Percentiles rank a stretch among this genome's conserved stretches.
Conservation (phyloP, 2,113 vertebrate genomes). For the Prinia subflava region DNA sequence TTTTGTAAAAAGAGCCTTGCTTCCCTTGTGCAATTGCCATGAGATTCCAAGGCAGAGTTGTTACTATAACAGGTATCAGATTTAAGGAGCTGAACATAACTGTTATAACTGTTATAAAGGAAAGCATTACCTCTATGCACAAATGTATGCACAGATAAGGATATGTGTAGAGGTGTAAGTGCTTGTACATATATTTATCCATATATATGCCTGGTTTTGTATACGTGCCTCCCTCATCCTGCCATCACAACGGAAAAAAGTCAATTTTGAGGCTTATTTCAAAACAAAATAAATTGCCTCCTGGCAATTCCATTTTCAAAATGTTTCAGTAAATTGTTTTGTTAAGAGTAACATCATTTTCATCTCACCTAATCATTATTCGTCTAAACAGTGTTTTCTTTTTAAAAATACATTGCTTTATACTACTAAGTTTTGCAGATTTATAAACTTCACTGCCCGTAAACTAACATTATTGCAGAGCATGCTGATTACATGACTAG, state of each 20-base stretch:
- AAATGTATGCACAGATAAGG: background rate
- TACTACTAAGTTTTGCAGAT: conserved; percentile 19
- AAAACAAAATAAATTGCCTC: conserved; percentile 63
- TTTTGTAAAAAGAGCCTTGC: background rate
- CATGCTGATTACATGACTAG: background rate
- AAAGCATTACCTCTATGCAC: background rate
- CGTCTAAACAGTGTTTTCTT: conserved; percentile 24
- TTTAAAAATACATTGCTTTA: conserved; percentile 46
- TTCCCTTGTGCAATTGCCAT: background rate
- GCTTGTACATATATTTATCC: background rate
- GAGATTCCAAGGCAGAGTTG: background rate
- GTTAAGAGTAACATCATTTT: conserved; percentile 61
- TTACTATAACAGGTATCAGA: background rate
- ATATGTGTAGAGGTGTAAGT: background rate
- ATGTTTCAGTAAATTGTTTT: conserved; percentile 60
- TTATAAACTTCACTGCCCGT: conserved; percentile 23
- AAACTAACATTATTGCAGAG: conserved; percentile 13
- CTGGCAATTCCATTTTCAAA: conserved; percentile 60
- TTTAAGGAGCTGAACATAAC: background rate
- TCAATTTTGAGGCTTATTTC: conserved; percentile 9
- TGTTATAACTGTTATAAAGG: background rate
- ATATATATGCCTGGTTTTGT: background rate
- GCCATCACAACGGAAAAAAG: background rate
- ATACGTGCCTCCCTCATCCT: background rate
- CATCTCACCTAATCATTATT: conserved; percentile 58